Evolutionary conservation across 2,888 invertebrate genomes (phyloP), one percentile per base, ranked within the genome.

Genomic region (Embidobia sp.): DNA sequence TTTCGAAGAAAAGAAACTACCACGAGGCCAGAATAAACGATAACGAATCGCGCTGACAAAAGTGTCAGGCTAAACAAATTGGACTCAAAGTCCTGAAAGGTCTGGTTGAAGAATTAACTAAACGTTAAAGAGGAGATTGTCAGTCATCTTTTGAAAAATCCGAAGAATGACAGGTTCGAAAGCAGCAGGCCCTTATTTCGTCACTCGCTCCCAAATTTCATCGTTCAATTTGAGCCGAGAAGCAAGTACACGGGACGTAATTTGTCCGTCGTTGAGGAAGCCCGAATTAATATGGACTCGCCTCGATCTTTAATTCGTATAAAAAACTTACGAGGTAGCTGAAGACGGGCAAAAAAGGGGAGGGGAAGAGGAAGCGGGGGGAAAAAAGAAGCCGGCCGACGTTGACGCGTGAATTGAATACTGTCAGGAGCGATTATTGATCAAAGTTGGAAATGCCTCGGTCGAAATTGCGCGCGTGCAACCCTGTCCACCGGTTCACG

Each of bases 401-500:
- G 55, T 61, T 63, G 75, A 69, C 55, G 57, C 69, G 63, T 53
- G 75, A 75, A 75, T 75, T 69, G 63, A 67, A 42, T 63, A 73
- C 67, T 73, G 77, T 73, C 73, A 67, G 35, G 26, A 64, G 29
- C 63, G 63, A 77, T 73, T 77, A 73, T 73, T 57, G 67, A 77
- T 69, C 57, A 73, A 72, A 69, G 57, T 48, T 77, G 73, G 59
- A 77, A 72, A 64, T 40, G 33, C 40, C 63, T 63, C 31, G 53
- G 48, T 31, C 55, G 42, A 75, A 79, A 73, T 55, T 77, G 59
- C 66, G 63, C 70, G 69, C 69, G 67, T 66, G 70, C 42, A 40
- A 63, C 77, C 69, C 55, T 77, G 77, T 82, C 75, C 63, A 69
- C 75, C 67, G 78, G 74, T 79, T 79, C 51, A 29, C 78, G 82